These are phyloP conservation scores for Rattus rattus DNA, from an alignment of 2,113 vertebrate species.

Conservation along the genomic window DNA sequence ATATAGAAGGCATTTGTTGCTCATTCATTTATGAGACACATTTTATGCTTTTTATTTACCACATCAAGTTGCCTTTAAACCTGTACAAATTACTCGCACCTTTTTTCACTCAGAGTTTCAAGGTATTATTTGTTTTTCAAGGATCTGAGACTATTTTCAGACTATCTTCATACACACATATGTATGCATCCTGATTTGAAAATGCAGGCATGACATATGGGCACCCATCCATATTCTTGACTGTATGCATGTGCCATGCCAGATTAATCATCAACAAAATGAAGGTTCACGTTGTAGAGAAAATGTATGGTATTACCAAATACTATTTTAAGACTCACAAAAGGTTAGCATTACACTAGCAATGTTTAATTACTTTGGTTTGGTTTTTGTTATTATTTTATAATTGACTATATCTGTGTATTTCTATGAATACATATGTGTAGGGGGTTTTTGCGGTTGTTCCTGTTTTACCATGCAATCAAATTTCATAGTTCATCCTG, in stretches of 20 bases:
- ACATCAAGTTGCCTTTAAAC: not conserved
- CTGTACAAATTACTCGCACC: not conserved
- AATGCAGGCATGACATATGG: not conserved
- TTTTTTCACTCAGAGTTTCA: not conserved
- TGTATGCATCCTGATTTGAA: not conserved
- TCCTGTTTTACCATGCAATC: not conserved
- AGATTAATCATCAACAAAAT: conserved; percentile 14
- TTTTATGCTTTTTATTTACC: not conserved
- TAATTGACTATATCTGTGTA: not conserved
- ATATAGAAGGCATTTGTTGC: not conserved
- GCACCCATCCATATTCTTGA: not conserved
- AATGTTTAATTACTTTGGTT: not conserved
- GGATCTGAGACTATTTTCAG: not conserved
- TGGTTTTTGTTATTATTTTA: not conserved
- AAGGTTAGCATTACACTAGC: not conserved
- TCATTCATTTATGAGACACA: not conserved
- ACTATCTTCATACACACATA: not conserved
- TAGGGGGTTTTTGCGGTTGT: not conserved
- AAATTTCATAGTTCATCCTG: not conserved
- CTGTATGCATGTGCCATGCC: not conserved
- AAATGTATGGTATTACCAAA: not conserved
- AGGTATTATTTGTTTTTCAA: not conserved
- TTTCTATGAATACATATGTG: not conserved
- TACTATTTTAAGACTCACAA: conserved; percentile 29
- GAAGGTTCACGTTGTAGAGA: not conserved